phyloP scores from a whole-genome alignment of 2,113 vertebrate genomes.

The Pedetes capensis region DNA sequence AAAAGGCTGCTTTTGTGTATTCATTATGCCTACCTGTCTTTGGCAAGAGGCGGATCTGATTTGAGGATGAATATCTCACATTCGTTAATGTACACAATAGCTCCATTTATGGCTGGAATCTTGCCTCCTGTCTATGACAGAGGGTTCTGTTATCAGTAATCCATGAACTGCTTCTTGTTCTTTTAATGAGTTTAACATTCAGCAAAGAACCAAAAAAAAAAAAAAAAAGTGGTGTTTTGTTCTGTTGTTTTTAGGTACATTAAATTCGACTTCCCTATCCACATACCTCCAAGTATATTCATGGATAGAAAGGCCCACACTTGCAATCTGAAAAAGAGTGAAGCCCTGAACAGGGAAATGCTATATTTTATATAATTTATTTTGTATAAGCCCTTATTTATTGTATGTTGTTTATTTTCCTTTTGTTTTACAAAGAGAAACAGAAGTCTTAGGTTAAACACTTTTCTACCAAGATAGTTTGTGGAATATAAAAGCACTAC shows the following conservation, averaged over 20 bases:
- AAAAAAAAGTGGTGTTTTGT: not conserved
- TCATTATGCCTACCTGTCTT: constrained; percentile 69
- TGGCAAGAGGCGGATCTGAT: constrained; percentile 42
- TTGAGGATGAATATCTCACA: constrained; percentile 51
- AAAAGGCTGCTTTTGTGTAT: constrained; percentile 67
- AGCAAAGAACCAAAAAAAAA: not conserved
- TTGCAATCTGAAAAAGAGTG: too few species aligned
- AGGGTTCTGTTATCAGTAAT: constrained; percentile 56
- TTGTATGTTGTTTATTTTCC: not conserved
- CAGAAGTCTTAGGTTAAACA: not conserved
- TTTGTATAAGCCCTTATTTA: not conserved
- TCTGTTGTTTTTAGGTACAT: constrained; percentile 35
- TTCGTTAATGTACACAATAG: constrained; percentile 9
- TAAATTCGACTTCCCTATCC: not conserved
- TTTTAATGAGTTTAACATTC: constrained; percentile 63
- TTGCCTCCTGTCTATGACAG: constrained; percentile 14
- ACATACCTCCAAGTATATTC: not conserved
- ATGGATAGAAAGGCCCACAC: not conserved
- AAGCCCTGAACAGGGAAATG: not conserved
- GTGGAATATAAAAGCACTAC: not conserved
- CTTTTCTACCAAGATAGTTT: not conserved
- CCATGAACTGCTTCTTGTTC: constrained; percentile 64
- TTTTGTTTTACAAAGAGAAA: constrained; percentile 25
- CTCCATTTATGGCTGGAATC: not conserved
- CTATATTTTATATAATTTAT: not conserved